Conservation (phyloP, 2,797 vertebrate genomes). For the Tangara arthus region DNA sequence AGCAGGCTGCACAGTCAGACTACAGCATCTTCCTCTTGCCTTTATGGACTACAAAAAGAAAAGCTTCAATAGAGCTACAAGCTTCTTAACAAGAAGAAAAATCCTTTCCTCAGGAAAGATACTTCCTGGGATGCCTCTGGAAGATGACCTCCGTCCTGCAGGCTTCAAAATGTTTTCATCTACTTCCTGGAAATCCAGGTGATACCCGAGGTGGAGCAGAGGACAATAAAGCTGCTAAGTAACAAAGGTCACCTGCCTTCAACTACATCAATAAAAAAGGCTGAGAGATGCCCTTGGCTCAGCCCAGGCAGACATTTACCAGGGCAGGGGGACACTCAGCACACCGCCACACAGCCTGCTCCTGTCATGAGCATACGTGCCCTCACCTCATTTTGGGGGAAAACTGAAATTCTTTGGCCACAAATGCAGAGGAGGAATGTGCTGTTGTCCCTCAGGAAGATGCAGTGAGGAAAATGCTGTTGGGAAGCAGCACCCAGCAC, state of each 20-base stretch:
- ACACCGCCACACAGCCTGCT: accelerated
- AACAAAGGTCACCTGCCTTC: not conserved
- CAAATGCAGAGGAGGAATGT: not conserved
- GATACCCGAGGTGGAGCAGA: not conserved
- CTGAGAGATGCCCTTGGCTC: accelerated
- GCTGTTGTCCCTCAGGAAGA: not conserved
- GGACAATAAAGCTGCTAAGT: not conserved
- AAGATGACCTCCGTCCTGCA: not conserved
- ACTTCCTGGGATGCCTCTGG: not conserved
- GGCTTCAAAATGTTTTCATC: not conserved
- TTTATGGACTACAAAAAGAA: not conserved
- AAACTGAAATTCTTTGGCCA: not conserved
- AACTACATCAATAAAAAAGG: not conserved
- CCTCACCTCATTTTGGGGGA: not conserved
- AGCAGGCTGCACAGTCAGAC: not conserved
- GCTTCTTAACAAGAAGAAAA: not conserved
- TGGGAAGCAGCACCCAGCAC: not conserved
- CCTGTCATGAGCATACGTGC: accelerated
- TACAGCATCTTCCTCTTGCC: not conserved
- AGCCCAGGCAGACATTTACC: not conserved
- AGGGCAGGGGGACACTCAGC: not conserved
- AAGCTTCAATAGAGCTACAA: not conserved
- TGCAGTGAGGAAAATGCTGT: not conserved
- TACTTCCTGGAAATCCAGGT: not conserved
- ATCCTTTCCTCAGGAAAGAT: not conserved